Evolutionary conservation across 2,888 invertebrate species (phyloP), one percentile per base, ranked within the genome.

Genomic region (Eurytoma adleriae): DNA sequence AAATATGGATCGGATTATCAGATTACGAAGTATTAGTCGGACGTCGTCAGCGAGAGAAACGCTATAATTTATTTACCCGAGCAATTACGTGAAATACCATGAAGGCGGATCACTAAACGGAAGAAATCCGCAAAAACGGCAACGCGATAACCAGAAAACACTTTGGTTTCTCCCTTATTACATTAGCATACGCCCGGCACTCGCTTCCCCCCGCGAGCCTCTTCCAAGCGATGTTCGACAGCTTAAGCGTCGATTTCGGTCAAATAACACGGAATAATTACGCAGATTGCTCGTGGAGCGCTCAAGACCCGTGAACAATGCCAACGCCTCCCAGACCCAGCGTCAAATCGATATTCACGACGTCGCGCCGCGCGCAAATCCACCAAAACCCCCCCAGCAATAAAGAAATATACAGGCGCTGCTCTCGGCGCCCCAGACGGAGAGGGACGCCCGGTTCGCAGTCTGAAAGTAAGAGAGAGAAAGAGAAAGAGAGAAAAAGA

Each of bases 311-410:
- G 50, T 18, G 71, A 78, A 66, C 40, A 67, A 77, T 70, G 70
- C 57, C 66, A 69, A 14, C 20, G 48, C 48, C 50, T 18, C 40
- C 20, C 18, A 18, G 4, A 13, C 13, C 56, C 16, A 20, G 30
- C 56, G 48, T 5, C 48, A 59, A 72, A 80, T 80, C 77, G 77
- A 77, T 77, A 80, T 80, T 80, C 76, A 71, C 54, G 62, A 76
- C 72, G 67, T 68, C 54, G 56, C 69, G 57, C 20, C 66, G 62
- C 66, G 61, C 48, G 71, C 80, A 71, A 75, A 80, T 76, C 76
- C 75, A 62, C 68, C 72, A 71, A 72, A 80, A 76, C 3, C 64
- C 56, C 56, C 76, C 57, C 30, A 16, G 62, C 59, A 59, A 81
- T 66, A 73, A 70, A 78, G 80, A 78, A 81, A 80, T 69, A 77